Evolutionary conservation across 2,797 vertebrate species (phyloP).

Genomic region (Malacoraja senta): DNA sequence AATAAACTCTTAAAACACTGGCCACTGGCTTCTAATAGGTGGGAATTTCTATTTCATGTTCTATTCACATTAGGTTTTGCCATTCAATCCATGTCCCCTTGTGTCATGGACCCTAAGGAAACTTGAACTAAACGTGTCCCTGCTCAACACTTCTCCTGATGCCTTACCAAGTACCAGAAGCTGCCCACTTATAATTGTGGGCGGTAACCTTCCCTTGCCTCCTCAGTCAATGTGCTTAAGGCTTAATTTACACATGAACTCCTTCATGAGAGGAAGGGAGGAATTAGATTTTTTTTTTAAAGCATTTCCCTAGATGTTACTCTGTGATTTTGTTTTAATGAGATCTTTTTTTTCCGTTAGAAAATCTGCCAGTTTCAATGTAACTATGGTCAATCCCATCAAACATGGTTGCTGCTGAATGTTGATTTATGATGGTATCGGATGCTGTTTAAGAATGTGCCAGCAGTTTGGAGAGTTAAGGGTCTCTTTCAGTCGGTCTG

Average conservation of each 20-base stretch:
- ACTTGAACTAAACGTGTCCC: background rate
- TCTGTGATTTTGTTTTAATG: slow-evolving; percentile 12
- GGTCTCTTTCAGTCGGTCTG: background rate
- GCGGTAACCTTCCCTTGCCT: background rate
- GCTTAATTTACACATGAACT: slow-evolving; percentile 3
- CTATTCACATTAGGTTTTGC: background rate
- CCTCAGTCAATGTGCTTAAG: slow-evolving; percentile 9
- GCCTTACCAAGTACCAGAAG: background rate
- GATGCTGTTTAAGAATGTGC: background rate
- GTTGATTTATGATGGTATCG: background rate
- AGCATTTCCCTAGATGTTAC: background rate
- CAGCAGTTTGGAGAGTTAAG: background rate
- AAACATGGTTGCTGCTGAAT: background rate
- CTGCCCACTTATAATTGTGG: background rate
- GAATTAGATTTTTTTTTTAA: background rate
- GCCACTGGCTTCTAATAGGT: background rate
- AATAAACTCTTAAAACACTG: background rate
- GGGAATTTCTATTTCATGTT: background rate
- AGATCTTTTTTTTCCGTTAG: background rate
- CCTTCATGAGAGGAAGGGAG: background rate
- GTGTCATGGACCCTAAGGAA: background rate
- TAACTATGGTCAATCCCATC: background rate
- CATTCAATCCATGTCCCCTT: background rate
- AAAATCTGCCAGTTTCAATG: background rate
- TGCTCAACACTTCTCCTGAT: background rate